Evolutionary conservation across 2,888 invertebrate genomes (phyloP).

Genomic region (Lamproptera curius): DNA sequence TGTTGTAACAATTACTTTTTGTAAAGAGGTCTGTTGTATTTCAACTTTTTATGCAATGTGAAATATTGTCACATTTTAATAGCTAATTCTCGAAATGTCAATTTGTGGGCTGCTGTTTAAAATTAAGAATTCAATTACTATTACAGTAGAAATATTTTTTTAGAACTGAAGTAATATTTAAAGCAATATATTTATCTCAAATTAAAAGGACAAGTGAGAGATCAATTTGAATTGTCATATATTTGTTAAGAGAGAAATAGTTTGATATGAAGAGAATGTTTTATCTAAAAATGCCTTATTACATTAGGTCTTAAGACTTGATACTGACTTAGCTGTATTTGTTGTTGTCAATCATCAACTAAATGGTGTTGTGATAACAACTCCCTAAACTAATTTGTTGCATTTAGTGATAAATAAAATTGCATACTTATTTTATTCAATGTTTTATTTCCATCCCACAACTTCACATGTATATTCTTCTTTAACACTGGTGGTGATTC

Average conservation of each 20-base stretch:
- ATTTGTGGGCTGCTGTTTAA: conserved; percentile 63
- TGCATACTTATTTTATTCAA: conserved; percentile 71
- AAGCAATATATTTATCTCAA: conserved; percentile 60
- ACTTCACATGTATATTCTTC: conserved; percentile 26
- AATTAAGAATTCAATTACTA: conserved; percentile 59
- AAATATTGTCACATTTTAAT: too few species aligned
- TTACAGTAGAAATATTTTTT: conserved; percentile 50
- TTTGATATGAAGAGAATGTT: conserved; percentile 74
- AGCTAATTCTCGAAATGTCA: conserved; percentile 41
- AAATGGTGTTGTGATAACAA: conserved; percentile 59
- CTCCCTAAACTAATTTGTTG: conserved; percentile 72
- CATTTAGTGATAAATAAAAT: conserved; percentile 77
- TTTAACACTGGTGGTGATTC: conserved; percentile 12
- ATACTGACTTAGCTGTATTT: conserved; percentile 72
- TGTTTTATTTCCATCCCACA: conserved; percentile 35
- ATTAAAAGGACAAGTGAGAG: conserved; percentile 42
- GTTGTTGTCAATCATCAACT: conserved; percentile 59
- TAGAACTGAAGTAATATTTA: conserved; percentile 53
- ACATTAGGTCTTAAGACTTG: conserved; percentile 73
- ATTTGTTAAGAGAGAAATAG: conserved; percentile 65
- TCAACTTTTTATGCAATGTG: too few species aligned
- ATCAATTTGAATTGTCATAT: conserved; percentile 59
- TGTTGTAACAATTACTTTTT: too few species aligned
- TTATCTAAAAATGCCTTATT: conserved; percentile 77
- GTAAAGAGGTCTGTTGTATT: too few species aligned